Percentiles rank a stretch among this genome's conserved stretches.
Evolutionary conservation across 2,113 vertebrate species (phyloP).

Genomic region (Picathartes gymnocephalus): DNA sequence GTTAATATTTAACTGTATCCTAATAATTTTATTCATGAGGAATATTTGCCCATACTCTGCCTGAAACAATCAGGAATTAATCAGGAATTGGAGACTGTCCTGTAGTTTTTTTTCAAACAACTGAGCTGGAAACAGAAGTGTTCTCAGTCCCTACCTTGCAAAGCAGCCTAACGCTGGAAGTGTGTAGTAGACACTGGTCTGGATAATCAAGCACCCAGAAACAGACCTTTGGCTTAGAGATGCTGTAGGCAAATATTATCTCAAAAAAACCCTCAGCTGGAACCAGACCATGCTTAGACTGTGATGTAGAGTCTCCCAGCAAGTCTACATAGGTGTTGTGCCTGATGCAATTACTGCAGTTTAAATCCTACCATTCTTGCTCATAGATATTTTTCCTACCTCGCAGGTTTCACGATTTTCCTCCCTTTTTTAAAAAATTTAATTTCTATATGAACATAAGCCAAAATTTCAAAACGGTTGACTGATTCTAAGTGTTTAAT

Average conservation of each 20-base stretch:
- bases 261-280: neutral
- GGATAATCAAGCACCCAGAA: neutral
- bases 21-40: neutral
- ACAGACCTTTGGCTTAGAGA: neutral
- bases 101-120: neutral
- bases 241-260: neutral
- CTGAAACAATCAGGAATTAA: neutral
- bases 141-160: neutral
- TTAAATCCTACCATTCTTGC: neutral
- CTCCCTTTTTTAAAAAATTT: accelerated
- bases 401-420: accelerated
- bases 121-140: neutral
- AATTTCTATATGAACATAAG: neutral
- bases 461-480: neutral
- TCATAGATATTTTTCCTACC: neutral
- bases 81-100: neutral
- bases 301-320: accelerated
- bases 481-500: neutral
- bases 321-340: neutral
- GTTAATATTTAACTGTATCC: neutral
- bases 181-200: neutral
- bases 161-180: neutral
- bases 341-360: neutral
- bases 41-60: neutral
- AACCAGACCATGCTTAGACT: neutral